These are phyloP conservation scores for Chymomyza costata DNA, from an alignment of 1,140 invertebrate species.

Conservation along the genomic window DNA sequence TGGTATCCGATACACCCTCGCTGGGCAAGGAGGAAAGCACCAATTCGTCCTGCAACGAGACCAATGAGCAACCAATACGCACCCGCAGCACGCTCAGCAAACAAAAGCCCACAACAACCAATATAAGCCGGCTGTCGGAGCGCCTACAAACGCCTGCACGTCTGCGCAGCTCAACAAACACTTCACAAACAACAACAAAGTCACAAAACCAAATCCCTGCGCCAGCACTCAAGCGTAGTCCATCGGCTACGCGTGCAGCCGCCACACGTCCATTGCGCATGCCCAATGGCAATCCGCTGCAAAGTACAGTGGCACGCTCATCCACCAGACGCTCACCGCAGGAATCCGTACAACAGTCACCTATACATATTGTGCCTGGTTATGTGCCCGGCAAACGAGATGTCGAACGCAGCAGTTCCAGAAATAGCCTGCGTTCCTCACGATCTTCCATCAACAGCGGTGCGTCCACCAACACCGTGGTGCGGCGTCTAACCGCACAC, in stretches of 20 bases:
- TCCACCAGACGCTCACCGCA: slow-evolving; percentile 59
- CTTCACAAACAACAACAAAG: slow-evolving; percentile 25
- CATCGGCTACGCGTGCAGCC: slow-evolving; percentile 21
- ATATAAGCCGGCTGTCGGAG: slow-evolving; percentile 55
- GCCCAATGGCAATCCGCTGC: slow-evolving; percentile 54
- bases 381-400: slow-evolving; percentile 57
- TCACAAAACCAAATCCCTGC: slow-evolving; percentile 46
- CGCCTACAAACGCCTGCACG: slow-evolving; percentile 58
- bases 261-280: slow-evolving; percentile 52
- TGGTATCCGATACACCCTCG: slow-evolving; percentile 89
- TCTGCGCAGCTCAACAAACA: slow-evolving; percentile 31
- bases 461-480: slow-evolving; percentile 86
- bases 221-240: slow-evolving; percentile 34
- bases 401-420: slow-evolving; percentile 80
- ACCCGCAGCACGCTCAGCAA: slow-evolving; percentile 38
- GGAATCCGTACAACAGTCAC: slow-evolving; percentile 41
- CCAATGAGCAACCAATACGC: slow-evolving; percentile 42
- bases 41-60: slow-evolving; percentile 81
- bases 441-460: slow-evolving; percentile 88
- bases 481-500: slow-evolving; percentile 78
- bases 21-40: slow-evolving; percentile 80
- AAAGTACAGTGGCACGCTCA: slow-evolving; percentile 24
- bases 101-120: slow-evolving; percentile 51
- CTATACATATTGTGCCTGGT: slow-evolving; percentile 11
- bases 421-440: slow-evolving; percentile 86